These are phyloP conservation scores for Cydia splendana DNA, from an alignment of 1,140 invertebrate genomes.

Conservation along the genomic window DNA sequence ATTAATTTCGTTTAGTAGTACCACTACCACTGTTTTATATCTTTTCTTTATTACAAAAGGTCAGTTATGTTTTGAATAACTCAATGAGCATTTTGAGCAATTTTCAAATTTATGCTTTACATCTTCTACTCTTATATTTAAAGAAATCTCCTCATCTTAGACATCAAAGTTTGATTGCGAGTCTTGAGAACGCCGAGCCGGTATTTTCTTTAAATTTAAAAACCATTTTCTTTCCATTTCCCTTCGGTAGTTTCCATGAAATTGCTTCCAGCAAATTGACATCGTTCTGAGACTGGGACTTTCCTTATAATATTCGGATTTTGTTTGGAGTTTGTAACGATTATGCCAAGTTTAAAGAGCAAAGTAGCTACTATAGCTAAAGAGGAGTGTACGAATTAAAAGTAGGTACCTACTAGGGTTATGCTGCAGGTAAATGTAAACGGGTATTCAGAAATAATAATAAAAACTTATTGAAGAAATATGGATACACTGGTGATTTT, in stretches of 20 bases:
- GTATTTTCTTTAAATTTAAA: slow-evolving; percentile 33
- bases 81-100: not conserved
- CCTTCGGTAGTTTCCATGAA: slow-evolving; percentile 30
- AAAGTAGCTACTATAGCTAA: not conserved
- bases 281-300: slow-evolving; percentile 13
- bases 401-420: too few relatives aligned
- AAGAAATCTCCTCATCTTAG: not conserved
- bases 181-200: not conserved
- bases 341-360: not conserved
- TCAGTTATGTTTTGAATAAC: not conserved
- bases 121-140: not conserved
- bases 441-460: too few relatives aligned
- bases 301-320: slow-evolving; percentile 1
- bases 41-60: too few relatives aligned
- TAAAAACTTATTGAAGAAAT: too few relatives aligned
- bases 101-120: not conserved
- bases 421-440: too few relatives aligned
- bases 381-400: not conserved
- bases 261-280: slow-evolving; percentile 30
- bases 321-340: slow-evolving; percentile 11
- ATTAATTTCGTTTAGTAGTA: too few relatives aligned
- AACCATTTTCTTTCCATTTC: slow-evolving; percentile 32
- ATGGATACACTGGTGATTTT: too few relatives aligned
- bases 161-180: not conserved
- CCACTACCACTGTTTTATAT: too few relatives aligned